phyloP scores from a whole-genome alignment of 1,140 invertebrate species.

The Uloborus diversus region DNA sequence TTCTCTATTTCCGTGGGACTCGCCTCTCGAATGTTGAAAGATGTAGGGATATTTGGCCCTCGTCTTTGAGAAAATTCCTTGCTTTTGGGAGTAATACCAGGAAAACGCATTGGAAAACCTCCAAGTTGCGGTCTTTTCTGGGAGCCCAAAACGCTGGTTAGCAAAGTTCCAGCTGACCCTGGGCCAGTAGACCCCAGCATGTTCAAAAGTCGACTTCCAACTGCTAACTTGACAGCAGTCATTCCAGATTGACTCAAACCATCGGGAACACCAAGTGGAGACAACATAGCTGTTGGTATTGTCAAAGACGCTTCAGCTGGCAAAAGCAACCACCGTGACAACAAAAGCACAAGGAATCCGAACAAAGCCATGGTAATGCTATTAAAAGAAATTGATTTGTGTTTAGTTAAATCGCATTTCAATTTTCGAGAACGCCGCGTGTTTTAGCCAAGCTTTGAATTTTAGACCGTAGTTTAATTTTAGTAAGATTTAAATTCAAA shows the following conservation, averaged over 20 bases:
- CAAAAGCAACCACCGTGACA: not conserved
- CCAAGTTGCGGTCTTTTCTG: not conserved
- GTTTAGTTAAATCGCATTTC: too few species aligned
- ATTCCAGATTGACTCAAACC: not conserved
- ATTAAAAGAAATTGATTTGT: not conserved
- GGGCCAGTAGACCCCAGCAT: not conserved
- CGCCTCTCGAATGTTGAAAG: slow-evolving; percentile 36
- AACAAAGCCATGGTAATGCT: not conserved
- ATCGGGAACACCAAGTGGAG: slow-evolving; percentile 27
- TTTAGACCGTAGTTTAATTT: too few species aligned
- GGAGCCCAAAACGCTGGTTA: not conserved
- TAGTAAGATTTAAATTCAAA: too few species aligned
- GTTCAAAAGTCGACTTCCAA: slow-evolving; percentile 23
- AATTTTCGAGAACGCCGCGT: too few species aligned
- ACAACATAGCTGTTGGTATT: slow-evolving; percentile 11
- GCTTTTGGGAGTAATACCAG: slow-evolving; percentile 6
- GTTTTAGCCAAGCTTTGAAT: too few species aligned
- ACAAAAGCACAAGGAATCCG: too few species aligned
- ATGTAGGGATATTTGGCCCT: slow-evolving; percentile 36
- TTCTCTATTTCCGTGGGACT: slow-evolving; percentile 42
- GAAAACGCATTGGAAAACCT: not conserved
- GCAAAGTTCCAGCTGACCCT: not conserved
- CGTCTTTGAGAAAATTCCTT: slow-evolving; percentile 33
- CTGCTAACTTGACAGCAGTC: slow-evolving; percentile 25
- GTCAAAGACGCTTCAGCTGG: not conserved